A percentile compares a stretch with the other conserved stretches of the same genome.
Evolutionary conservation across 2,888 invertebrate species (phyloP).

Genomic region (Tenthredo distinguenda): DNA sequence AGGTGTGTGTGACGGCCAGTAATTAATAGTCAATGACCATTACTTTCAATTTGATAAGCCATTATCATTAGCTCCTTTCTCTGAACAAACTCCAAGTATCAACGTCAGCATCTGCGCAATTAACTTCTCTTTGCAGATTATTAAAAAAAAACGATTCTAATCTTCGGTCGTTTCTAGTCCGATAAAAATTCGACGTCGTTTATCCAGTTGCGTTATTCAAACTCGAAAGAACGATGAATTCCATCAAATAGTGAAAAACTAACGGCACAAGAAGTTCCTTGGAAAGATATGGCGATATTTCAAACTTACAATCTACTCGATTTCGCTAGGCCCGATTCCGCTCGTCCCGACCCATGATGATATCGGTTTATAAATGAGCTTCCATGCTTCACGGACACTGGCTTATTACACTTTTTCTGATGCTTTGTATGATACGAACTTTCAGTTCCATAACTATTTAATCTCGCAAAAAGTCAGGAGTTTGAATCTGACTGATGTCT

Average conservation of each 20-base stretch:
- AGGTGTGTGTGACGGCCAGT: background rate
- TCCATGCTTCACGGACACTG: constrained; percentile 9
- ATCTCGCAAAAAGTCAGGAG: background rate
- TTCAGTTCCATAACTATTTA: background rate
- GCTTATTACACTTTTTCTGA: background rate
- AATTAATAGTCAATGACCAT: constrained; percentile 3
- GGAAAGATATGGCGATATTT: background rate
- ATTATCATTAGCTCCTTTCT: background rate
- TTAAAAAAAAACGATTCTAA: background rate
- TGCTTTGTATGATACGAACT: background rate
- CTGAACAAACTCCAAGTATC: background rate
- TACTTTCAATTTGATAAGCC: constrained; percentile 17
- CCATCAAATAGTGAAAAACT: background rate
- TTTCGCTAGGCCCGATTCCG: background rate
- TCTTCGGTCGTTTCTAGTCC: background rate
- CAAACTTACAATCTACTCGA: constrained; percentile 9
- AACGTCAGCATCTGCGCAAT: background rate
- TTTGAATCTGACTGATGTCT: constrained; percentile 4
- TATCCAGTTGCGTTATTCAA: background rate
- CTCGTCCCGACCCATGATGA: background rate
- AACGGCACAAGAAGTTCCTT: background rate
- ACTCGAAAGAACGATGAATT: background rate
- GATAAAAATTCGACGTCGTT: background rate
- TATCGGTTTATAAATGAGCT: constrained; percentile 19
- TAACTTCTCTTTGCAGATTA: background rate